Evolutionary conservation across 2,888 invertebrate species (phyloP), one percentile per base, ranked within the genome.

Genomic region (Tanaodytes sp.): DNA sequence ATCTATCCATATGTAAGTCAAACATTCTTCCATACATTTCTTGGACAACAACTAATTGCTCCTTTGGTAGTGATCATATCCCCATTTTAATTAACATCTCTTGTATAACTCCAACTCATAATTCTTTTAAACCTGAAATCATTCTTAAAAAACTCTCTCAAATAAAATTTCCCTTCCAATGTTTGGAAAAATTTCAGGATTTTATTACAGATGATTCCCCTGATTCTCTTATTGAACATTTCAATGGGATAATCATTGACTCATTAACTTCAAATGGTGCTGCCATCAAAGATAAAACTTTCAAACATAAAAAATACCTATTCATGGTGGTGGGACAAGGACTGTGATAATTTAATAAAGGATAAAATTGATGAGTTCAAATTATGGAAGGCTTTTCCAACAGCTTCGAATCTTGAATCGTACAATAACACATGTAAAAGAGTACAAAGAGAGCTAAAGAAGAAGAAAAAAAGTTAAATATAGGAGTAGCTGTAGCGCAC

Each of bases 261-360:
- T 33, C 33, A 33, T 11, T 33, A n/a, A 6, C n/a, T 3, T 33
- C 3, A n/a, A 6, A 11, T n/a, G 33, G 33, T 3, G 33, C 8
- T 33, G n/a, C 8, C 5, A 11, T 33, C 3, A n/a, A 6, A n/a
- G n/a, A 4, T 8, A 33, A 33, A 33, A 11, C 33, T 8, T n/a
- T n/a, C 33, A n/a, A 33, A 3, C 8, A 33, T 6, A 33, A n/a
- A 11, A n/a, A 33, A 3, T 33, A n/a, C 33, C 5, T 33, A n/a
- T n/a, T 8, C 11, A 6, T 33, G 33, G 33, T 43, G 43, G 43
- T 43, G 43, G 43, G 14, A 43, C 14, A 14, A 20, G 19, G 12
- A 43, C 16, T 43, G 43, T 12, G 14, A 43, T 2, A 12, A 20
- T 9, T 40, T 43, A 43, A 23, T 23, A 1, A 5, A 9, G 11